Percentiles rank a stretch among this genome's conserved stretches.
These are phyloP conservation scores for Monochamus saltuarius DNA, from an alignment of 1,140 invertebrate genomes.

Conservation along the genomic window DNA sequence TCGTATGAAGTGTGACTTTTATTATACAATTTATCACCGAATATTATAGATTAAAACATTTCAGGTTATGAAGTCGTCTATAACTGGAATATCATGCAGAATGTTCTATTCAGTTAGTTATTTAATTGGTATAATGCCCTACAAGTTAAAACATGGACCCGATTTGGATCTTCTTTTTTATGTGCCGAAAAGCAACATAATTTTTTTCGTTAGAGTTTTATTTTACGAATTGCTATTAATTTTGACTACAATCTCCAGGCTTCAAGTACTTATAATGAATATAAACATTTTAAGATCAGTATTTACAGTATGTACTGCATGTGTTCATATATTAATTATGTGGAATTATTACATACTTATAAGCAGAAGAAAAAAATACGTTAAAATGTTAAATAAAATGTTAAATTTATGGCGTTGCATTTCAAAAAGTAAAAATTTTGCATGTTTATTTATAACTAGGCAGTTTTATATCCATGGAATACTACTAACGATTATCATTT, in stretches of 20 bases:
- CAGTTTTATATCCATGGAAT: not conserved
- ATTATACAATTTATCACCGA: too few species aligned
- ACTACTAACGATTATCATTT: not conserved
- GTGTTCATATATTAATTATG: not conserved
- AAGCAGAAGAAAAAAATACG: not conserved
- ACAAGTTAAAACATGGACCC: not conserved
- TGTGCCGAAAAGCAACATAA: not conserved
- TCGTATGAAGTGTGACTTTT: too few species aligned
- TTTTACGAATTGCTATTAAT: not conserved
- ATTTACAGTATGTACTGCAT: slow-evolving; percentile 7
- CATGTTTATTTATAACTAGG: not conserved
- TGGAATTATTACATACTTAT: not conserved
- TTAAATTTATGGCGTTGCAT: not conserved
- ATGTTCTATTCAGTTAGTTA: too few species aligned
- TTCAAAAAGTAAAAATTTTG: not conserved
- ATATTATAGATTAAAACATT: too few species aligned
- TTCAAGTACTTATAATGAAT: too few species aligned
- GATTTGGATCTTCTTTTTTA: not conserved
- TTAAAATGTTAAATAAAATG: slow-evolving; percentile 5
- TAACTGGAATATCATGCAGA: too few species aligned
- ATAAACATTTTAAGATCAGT: not conserved
- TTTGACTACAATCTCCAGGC: too few species aligned
- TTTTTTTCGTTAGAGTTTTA: not conserved
- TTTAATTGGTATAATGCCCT: not conserved
- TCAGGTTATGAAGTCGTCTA: too few species aligned